Base-by-base conservation (phyloP, 2,888 invertebrate species). In the Metopia argyrocephala region DNA sequence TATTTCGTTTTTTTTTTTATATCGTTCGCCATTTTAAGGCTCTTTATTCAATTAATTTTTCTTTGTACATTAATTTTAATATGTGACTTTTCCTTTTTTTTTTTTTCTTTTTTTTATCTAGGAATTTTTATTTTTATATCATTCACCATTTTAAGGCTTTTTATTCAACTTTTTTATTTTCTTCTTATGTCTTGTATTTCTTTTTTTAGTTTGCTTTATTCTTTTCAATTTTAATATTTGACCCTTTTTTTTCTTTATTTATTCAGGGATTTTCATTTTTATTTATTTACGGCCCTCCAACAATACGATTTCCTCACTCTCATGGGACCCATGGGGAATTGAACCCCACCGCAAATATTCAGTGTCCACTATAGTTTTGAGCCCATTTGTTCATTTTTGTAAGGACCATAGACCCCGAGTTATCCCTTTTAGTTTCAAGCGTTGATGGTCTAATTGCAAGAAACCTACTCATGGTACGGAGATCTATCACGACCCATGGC, bases 381-480 rank as follows among this genome's bases (percentile, higher is more conserved):
- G 50, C 7, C 20, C 20, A 46, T 9, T 46, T 46, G 12, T 46
- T 46, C 3, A 46, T 9, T 15, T 46, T 15, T 46, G 9, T 2
- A 18, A 21, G 50, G 21, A 52, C 50, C 50, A 21, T 52, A 52
- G 12, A 52, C 21, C 12, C 50, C 50, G 50, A 21, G 50, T 21
- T 52, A 52, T 52, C 50, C 50, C 21, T 52, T 52, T 21, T 52
- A 52, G 12, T 12, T 23, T 52, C 50, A 9, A 31, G 31, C 31
- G 31, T 31, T 52, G 21, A 9, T 23, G 21, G 50, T 9, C 21
- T 23, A 52, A 12, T 52, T 21, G 31, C 31, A 31, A 9, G 31
- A 31, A 31, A n/a, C n/a, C n/a, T n/a, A 50, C 50, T 50, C 23
- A 50, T 50, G 50, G 50, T 50, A 50, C 50, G 50, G 20, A 20